Evolutionary conservation across 2,888 invertebrate genomes (phyloP).

Genomic region (Matsumyia berberina): DNA sequence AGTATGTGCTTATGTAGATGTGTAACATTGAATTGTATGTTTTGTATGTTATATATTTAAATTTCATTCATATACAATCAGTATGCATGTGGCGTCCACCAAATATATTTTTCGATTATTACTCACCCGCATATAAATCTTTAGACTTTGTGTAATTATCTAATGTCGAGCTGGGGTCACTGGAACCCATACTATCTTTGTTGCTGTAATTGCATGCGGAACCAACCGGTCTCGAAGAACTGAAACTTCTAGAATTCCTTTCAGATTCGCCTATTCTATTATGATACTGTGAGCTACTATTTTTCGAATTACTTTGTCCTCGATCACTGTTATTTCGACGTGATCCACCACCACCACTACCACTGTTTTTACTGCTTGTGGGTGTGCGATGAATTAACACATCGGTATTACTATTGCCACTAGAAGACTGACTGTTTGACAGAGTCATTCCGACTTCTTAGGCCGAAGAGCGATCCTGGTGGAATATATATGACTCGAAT

Average conservation of each 20-base stretch:
- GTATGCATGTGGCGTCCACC: too few relatives aligned
- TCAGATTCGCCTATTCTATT: slow-evolving; percentile 38
- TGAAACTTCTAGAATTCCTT: slow-evolving; percentile 24
- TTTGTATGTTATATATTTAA: too few relatives aligned
- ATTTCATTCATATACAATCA: too few relatives aligned
- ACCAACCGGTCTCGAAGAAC: slow-evolving; percentile 13
- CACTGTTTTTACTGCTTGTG: slow-evolving; percentile 46
- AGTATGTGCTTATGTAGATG: too few relatives aligned
- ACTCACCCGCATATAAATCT: slow-evolving; percentile 44
- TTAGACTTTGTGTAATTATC: slow-evolving; percentile 42
- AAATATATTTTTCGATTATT: background rate
- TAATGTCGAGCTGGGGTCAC: slow-evolving; percentile 22
- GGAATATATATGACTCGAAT: background rate
- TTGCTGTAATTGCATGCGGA: slow-evolving; percentile 40
- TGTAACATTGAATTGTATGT: too few relatives aligned
- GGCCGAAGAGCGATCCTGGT: background rate
- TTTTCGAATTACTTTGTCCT: slow-evolving; percentile 30
- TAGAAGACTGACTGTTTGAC: slow-evolving; percentile 67
- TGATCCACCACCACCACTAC: slow-evolving; percentile 28
- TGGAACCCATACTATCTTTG: slow-evolving; percentile 20
- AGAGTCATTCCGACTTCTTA: slow-evolving; percentile 57
- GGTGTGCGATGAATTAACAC: slow-evolving; percentile 52
- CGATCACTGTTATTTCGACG: slow-evolving; percentile 54
- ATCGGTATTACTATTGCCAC: slow-evolving; percentile 57
- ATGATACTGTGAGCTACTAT: slow-evolving; percentile 32